Percentiles rank a stretch among this genome's conserved stretches.
phyloP scores from a whole-genome alignment of 2,888 invertebrate species.

The Apamea epomidion region DNA sequence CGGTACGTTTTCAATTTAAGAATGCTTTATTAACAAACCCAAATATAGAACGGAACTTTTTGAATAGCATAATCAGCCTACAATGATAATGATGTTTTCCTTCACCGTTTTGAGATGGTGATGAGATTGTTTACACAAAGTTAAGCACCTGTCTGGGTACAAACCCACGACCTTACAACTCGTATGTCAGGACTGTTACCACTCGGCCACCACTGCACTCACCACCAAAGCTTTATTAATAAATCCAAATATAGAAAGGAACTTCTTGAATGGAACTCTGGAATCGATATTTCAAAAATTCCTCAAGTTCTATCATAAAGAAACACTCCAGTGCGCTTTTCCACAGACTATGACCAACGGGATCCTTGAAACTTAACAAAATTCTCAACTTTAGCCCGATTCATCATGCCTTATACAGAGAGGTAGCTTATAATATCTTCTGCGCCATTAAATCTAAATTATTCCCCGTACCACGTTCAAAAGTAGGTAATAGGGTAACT shows the following conservation, averaged over 20 bases:
- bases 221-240: conserved; percentile 31
- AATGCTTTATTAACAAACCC: conserved; percentile 49
- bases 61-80: neutral
- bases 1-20: conserved; percentile 7
- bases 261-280: conserved; percentile 74
- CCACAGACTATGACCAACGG: conserved; percentile 78
- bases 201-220: no score
- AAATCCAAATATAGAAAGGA: conserved; percentile 68
- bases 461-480: conserved; percentile 76
- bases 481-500: conserved; percentile 66
- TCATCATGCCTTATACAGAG: conserved; percentile 81
- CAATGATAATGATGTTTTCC: no score
- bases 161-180: no score
- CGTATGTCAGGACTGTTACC: no score
- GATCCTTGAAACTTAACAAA: conserved; percentile 82
- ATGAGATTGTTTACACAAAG: no score
- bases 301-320: conserved; percentile 84
- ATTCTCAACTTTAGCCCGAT: conserved; percentile 82
- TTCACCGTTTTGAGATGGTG: no score
- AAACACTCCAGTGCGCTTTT: conserved; percentile 85
- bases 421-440: conserved; percentile 84
- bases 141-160: no score
- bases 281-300: conserved; percentile 85
- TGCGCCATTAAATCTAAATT: conserved; percentile 83
- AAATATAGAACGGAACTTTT: conserved; percentile 70